phyloP scores from a whole-genome alignment of 2,113 vertebrate species.

The Cephalopterus ornatus region DNA sequence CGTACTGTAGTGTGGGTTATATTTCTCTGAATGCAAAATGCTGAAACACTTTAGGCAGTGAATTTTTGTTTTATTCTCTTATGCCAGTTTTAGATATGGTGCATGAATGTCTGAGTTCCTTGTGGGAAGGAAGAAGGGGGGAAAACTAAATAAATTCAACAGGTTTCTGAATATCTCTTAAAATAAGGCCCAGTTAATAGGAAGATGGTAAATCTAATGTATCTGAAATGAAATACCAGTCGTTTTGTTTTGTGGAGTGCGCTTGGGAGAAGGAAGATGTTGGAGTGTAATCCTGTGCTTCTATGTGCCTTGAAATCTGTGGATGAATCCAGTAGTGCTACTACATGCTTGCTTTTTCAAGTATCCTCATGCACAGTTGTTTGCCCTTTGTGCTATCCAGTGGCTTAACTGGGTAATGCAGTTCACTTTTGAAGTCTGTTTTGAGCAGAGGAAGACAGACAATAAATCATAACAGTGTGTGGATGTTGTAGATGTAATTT shows the following conservation, averaged over 20 bases:
- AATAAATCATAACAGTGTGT: background rate
- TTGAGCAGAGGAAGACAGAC: background rate
- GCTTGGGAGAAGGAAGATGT: background rate
- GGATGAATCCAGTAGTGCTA: background rate
- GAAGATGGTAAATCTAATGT: background rate
- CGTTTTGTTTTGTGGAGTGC: background rate
- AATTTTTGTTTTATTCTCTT: background rate
- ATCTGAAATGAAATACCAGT: background rate
- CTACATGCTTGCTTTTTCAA: background rate
- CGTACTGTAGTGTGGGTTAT: background rate
- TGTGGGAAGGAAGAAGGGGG: background rate
- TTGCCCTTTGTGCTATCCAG: slow-evolving; percentile 36
- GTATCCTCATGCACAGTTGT: background rate
- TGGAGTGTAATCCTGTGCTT: background rate
- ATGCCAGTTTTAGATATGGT: background rate
- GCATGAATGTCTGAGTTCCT: background rate
- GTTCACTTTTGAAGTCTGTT: background rate
- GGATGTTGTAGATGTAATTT: background rate
- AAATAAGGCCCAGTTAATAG: background rate
- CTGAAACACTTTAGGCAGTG: background rate
- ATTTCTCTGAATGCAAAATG: background rate
- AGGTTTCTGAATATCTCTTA: background rate
- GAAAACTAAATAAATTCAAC: background rate
- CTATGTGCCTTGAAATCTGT: background rate
- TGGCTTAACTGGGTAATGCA: slow-evolving; percentile 9